Conservation (phyloP, 1,140 invertebrate genomes). For the Lasioglossum albipes region DNA sequence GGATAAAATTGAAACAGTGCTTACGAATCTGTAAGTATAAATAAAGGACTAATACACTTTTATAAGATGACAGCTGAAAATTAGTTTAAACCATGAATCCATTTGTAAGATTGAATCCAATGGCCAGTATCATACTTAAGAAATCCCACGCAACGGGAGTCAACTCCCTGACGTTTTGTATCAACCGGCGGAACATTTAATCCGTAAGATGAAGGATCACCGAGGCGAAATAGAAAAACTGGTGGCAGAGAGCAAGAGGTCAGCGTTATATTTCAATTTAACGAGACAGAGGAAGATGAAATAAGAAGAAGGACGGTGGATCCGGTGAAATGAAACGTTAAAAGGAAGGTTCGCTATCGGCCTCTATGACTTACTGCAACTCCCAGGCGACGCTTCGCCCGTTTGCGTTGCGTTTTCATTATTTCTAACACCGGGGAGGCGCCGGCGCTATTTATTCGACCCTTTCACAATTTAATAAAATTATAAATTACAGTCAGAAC, state of each 20-base stretch:
- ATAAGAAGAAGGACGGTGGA: conserved; percentile 8
- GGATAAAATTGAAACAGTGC: no score
- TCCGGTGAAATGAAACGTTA: conserved; percentile 22
- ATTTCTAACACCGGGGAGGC: neutral
- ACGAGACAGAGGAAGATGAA: conserved; percentile 35
- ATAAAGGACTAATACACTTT: no score
- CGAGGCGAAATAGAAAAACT: neutral
- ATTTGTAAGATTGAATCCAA: no score
- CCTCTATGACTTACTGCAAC: conserved; percentile 19
- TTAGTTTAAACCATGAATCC: no score
- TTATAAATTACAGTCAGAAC: no score
- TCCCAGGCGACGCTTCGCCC: neutral
- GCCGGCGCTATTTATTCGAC: neutral
- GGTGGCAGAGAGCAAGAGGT: neutral
- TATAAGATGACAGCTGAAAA: no score
- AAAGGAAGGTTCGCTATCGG: neutral
- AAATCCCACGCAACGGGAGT: neutral
- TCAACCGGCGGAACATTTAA: neutral
- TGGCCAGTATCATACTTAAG: neutral
- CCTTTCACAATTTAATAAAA: no score
- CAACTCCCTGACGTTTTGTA: neutral
- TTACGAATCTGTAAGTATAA: no score
- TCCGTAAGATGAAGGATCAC: neutral
- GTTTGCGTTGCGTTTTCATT: neutral
- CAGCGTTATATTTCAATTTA: conserved; percentile 30